These are phyloP conservation scores for Oxygymnocypris stewartii DNA, from an alignment of 2,113 vertebrate genomes.

Conservation along the genomic window DNA sequence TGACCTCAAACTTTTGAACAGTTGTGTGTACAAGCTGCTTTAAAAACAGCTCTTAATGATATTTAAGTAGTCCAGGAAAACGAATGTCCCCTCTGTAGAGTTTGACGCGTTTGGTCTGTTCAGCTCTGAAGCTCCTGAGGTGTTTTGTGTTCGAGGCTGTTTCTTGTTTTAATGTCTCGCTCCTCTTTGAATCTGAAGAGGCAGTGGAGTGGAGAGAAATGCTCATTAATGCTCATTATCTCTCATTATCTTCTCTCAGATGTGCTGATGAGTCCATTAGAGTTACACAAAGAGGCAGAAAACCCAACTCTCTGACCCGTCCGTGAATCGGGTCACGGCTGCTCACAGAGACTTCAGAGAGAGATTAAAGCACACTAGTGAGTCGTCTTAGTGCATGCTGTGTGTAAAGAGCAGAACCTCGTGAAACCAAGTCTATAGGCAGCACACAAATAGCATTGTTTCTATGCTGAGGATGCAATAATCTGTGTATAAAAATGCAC, in stretches of 20 bases:
- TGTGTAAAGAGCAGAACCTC: not conserved
- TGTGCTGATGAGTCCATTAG: slow-evolving; percentile 18
- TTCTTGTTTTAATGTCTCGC: slow-evolving; percentile 37
- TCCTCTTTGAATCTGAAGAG: no score
- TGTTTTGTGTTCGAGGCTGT: slow-evolving; percentile 7
- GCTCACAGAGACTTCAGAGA: not conserved
- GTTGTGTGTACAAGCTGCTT: no score
- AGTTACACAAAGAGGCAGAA: no score
- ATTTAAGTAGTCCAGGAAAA: not conserved
- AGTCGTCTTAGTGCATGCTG: not conserved
- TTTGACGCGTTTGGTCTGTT: not conserved
- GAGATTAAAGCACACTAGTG: not conserved
- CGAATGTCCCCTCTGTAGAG: not conserved
- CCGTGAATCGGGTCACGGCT: not conserved
- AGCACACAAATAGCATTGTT: not conserved
- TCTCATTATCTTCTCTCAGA: slow-evolving; percentile 26
- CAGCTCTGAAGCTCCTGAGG: not conserved
- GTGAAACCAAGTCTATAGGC: not conserved
- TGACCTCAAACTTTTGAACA: no score
- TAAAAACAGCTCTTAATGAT: no score
- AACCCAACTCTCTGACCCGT: not conserved
- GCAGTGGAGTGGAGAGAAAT: not conserved
- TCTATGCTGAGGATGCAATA: no score
- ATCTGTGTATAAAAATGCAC: not conserved
- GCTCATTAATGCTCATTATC: slow-evolving; percentile 31